phyloP scores from a whole-genome alignment of 2,888 invertebrate genomes.

The Smittia sp. region DNA sequence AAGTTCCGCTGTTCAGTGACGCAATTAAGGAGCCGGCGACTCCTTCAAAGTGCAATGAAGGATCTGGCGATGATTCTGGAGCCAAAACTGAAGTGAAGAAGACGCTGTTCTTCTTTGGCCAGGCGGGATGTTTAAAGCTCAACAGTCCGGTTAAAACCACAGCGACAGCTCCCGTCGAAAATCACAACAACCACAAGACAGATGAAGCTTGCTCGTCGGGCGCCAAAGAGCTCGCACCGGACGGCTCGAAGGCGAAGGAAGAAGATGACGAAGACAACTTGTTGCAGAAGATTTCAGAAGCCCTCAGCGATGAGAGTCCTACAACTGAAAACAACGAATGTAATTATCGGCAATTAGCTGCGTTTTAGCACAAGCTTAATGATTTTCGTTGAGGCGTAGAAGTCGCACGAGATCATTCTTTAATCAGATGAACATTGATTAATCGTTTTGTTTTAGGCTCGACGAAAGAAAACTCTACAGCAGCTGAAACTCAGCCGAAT shows the following conservation, averaged over 20 bases:
- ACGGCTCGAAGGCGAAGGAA: neutral
- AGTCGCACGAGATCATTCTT: no score
- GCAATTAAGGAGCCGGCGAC: neutral
- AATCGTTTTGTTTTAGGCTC: no score
- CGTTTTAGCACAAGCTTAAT: no score
- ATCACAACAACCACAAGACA: neutral
- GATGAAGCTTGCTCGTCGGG: neutral
- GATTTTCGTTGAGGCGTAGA: no score
- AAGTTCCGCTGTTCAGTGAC: neutral
- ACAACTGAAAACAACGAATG: neutral
- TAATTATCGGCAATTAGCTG: neutral
- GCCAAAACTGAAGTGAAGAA: constrained; percentile 8
- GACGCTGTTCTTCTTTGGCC: constrained; percentile 30
- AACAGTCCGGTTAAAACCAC: constrained; percentile 27
- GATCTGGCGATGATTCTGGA: neutral
- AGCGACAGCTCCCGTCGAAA: neutral
- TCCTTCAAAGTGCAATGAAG: neutral
- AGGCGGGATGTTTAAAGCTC: constrained; percentile 23
- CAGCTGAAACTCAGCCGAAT: no score
- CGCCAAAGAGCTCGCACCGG: no score
- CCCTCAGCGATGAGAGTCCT: neutral
- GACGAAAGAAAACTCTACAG: no score
- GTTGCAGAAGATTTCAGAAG: neutral
- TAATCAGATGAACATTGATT: no score
- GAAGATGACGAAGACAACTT: neutral